These are phyloP conservation scores for Cephalopachus bancanus DNA, from an alignment of 2,797 vertebrate species.

Conservation along the genomic window DNA sequence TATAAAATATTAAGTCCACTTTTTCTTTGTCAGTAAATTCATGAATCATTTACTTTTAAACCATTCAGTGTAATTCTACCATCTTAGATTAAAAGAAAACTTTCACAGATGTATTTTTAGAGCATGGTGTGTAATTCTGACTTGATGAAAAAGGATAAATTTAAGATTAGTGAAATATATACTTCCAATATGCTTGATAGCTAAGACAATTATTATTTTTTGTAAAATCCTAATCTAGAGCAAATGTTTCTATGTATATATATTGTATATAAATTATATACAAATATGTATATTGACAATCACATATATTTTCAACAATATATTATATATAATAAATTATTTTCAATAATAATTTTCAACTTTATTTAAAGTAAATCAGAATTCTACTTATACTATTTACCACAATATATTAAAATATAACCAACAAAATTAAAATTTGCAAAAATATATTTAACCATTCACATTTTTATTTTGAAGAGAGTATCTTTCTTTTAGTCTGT, in stretches of 20 bases:
- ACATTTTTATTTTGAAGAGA: background rate
- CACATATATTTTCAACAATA: background rate
- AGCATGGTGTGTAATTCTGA: background rate
- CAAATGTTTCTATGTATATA: background rate
- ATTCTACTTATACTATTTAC: fast-evolving
- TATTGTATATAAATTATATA: too few species aligned
- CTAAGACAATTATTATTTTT: background rate
- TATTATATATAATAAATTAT: background rate
- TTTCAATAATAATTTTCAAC: background rate
- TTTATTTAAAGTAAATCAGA: background rate
- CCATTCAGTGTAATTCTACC: background rate
- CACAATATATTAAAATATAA: background rate
- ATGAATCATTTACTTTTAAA: constrained; percentile 45
- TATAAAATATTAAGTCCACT: constrained; percentile 47
- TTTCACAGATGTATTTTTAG: background rate
- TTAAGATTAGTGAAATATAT: constrained; percentile 26
- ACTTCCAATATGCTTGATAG: background rate
- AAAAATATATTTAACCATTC: background rate
- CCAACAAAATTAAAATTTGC: constrained; percentile 25
- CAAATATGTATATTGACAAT: background rate
- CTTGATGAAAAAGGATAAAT: background rate
- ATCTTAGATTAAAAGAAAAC: background rate
- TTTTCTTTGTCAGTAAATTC: constrained; percentile 20
- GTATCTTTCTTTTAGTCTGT: background rate
- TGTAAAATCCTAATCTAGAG: background rate